Evolutionary conservation across 2,797 vertebrate species (phyloP), one percentile per base, ranked within the genome.

Genomic region (Tragopan temminckii): DNA sequence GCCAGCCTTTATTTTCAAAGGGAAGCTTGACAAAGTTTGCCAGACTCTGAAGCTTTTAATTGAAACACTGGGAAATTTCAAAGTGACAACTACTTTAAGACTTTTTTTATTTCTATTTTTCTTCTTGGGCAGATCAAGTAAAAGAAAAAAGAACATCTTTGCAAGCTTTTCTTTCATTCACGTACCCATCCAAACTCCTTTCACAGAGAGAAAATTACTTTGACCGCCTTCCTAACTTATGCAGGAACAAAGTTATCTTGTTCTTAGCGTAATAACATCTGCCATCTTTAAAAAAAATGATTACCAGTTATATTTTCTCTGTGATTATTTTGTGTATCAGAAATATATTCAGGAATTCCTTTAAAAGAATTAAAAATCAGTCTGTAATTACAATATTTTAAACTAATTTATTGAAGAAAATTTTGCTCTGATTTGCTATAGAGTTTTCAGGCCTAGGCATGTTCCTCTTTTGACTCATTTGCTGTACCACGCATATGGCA

Each of bases 1-100:
- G 31, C 19, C 48, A 2, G 9, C 59, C 68, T 83, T 61, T 70
- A 46, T 82, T 94, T 80, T 36, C 69, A 92, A 93, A 90, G 67
- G 45, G 46, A 53, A 85, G 33, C 75, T 36, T 90, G 80, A 72
- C 62, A 92, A 67, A 67, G 91, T 95, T 93, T 96, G 13, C 80
- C 82, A 96, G 94, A 48, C 46, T 90, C 63, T 71, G 70, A 76
- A 89, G 69, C 53, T 91, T 63, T 63, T 94, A 95, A 96, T 97
- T 97, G 96, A 97, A 94, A 93, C 89, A 89, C 86, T 93, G 84
- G 78, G 93, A 94, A 63, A 90, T 95, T 94, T 96, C 94, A 94
- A 97, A 95, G 63, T 87, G 58, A 57, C 68, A 90, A 91, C 80
- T 80, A 24, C 40, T 50, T 93, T 78, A 69, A 80, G 16, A 27